Conservation (phyloP, 2,797 vertebrate genomes). For the Ctenosaura bakeri region DNA sequence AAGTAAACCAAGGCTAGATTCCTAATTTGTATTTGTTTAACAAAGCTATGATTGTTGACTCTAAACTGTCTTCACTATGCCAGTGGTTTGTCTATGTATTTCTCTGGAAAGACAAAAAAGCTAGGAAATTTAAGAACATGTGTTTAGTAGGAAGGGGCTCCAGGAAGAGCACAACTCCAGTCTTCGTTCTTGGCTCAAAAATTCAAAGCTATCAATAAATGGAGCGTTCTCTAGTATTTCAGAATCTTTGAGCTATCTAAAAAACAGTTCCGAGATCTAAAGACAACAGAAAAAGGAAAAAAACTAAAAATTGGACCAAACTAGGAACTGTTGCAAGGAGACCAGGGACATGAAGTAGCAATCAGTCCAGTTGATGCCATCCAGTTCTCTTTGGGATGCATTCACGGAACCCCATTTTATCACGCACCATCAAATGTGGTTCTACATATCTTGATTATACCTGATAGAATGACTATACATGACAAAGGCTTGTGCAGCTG, state of each 20-base stretch:
- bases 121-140: slow-evolving; percentile 11
- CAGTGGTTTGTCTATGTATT: slow-evolving; percentile 10
- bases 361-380: neutral
- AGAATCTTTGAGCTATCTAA: slow-evolving; percentile 11
- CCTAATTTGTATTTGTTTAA: slow-evolving; percentile 36
- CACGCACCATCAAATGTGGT: no score
- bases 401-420: neutral
- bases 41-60: slow-evolving; percentile 41
- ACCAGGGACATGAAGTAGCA: neutral
- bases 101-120: neutral
- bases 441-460: no score
- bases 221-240: slow-evolving; percentile 10
- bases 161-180: neutral
- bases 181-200: slow-evolving; percentile 33
- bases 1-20: neutral
- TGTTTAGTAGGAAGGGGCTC: slow-evolving; percentile 29
- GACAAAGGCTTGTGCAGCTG: neutral
- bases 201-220: slow-evolving; percentile 25
- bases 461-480: neutral
- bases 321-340: no score
- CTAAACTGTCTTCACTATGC: slow-evolving; percentile 15
- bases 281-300: neutral
- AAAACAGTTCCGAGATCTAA: neutral
- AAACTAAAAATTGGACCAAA: neutral
- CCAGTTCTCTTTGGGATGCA: neutral